Conservation (phyloP, 2,888 invertebrate genomes). For the Lumbricus terrestris region DNA sequence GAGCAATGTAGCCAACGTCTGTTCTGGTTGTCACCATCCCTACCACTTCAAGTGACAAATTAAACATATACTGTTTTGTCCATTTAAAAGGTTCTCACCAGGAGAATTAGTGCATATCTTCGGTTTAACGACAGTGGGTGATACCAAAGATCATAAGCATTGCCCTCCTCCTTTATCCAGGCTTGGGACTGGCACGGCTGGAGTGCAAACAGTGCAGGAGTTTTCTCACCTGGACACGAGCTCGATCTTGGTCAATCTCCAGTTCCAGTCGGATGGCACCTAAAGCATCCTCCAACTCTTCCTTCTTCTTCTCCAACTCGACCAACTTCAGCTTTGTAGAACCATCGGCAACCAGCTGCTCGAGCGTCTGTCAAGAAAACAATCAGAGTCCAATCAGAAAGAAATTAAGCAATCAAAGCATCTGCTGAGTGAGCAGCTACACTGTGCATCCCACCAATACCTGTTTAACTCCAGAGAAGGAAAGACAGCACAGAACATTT, state of each 20-base stretch:
- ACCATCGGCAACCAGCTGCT: constrained; percentile 17
- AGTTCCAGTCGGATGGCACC: neutral
- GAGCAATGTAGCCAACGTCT: no score
- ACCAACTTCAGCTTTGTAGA: constrained; percentile 11
- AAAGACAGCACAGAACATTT: no score
- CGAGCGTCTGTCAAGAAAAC: constrained; percentile 17
- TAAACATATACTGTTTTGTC: neutral
- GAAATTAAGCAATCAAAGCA: neutral
- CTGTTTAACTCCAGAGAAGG: no score
- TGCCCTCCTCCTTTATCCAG: no score
- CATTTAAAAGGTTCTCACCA: no score
- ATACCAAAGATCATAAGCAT: no score
- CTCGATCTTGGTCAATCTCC: constrained; percentile 12
- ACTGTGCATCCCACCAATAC: no score
- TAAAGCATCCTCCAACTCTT: neutral
- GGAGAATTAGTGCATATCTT: no score
- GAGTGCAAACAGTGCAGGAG: no score
- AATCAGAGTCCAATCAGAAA: neutral
- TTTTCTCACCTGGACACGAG: constrained; percentile 11
- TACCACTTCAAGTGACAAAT: neutral
- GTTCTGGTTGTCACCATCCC: neutral
- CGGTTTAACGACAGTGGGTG: no score
- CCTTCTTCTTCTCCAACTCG: constrained; percentile 12
- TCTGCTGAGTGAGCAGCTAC: no score
- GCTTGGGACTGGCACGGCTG: no score